phyloP scores from a whole-genome alignment of 2,797 vertebrate genomes.

The Mionectes olivaceus region DNA sequence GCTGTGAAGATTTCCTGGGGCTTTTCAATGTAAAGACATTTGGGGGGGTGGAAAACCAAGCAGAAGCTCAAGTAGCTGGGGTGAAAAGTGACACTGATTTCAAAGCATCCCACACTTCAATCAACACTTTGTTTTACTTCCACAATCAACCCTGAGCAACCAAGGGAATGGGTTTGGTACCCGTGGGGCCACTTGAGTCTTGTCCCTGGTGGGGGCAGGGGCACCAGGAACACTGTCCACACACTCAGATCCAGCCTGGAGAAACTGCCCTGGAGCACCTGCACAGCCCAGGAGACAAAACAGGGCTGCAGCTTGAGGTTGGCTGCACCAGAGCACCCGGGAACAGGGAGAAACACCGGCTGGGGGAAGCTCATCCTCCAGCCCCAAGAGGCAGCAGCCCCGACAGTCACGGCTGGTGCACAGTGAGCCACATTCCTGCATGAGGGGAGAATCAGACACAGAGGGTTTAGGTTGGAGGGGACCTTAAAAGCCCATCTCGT shows the following conservation, averaged over 20 bases:
- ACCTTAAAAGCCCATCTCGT: neutral
- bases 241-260: neutral
- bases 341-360: neutral
- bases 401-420: rapidly evolving
- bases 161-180: neutral
- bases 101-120: neutral
- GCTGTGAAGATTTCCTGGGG: rapidly evolving
- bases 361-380: rapidly evolving
- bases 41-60: neutral
- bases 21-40: neutral
- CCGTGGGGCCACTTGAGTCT: neutral
- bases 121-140: neutral
- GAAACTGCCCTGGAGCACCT: neutral
- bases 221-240: neutral
- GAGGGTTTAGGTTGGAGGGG: neutral
- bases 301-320: rapidly evolving
- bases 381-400: neutral
- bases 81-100: conserved; percentile 11
- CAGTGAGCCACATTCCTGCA: rapidly evolving
- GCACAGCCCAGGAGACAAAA: neutral
- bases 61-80: neutral
- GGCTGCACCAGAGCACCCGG: rapidly evolving
- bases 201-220: rapidly evolving
- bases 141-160: rapidly evolving
- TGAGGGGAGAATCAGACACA: neutral